A percentile compares a stretch with the other conserved stretches of the same genome.
phyloP scores from a whole-genome alignment of 2,888 invertebrate genomes.

The Trichogramma evanescens region DNA sequence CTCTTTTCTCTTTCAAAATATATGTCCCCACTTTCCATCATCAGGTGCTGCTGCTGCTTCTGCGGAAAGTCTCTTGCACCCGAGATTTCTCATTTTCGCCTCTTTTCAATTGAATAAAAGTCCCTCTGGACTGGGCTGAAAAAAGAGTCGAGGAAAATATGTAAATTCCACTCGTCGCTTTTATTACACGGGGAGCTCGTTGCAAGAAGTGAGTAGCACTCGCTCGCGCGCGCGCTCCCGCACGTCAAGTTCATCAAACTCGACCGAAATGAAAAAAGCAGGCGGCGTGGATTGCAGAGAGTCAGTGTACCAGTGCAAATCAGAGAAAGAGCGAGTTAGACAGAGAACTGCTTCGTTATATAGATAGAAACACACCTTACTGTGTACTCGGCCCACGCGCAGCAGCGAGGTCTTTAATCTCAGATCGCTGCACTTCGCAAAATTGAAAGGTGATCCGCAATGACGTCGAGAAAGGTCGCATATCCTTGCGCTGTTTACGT shows the following conservation, averaged over 20 bases:
- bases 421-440: conserved; percentile 19
- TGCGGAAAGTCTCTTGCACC: too few relatives aligned
- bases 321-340: not conserved
- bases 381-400: too few relatives aligned
- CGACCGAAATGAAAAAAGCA: conserved; percentile 15
- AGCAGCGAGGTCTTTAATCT: conserved; percentile 17
- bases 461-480: too few relatives aligned
- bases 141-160: conserved; percentile 11
- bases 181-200: conserved; percentile 11
- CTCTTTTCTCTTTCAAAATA: too few relatives aligned
- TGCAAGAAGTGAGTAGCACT: not conserved
- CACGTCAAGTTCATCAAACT: conserved; percentile 14
- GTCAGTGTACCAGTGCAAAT: too few relatives aligned
- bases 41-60: too few relatives aligned
- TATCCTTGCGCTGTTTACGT: too few relatives aligned
- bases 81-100: conserved; percentile 13
- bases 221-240: not conserved
- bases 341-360: conserved; percentile 4
- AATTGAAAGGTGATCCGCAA: conserved; percentile 28
- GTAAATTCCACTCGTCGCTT: conserved; percentile 10
- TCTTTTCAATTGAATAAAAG: conserved; percentile 4
- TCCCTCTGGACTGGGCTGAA: not conserved
- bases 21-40: too few relatives aligned
- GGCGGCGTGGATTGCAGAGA: not conserved
- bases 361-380: too few relatives aligned